phyloP scores from a whole-genome alignment of 2,888 invertebrate species.

The Boloria euphrosyne region DNA sequence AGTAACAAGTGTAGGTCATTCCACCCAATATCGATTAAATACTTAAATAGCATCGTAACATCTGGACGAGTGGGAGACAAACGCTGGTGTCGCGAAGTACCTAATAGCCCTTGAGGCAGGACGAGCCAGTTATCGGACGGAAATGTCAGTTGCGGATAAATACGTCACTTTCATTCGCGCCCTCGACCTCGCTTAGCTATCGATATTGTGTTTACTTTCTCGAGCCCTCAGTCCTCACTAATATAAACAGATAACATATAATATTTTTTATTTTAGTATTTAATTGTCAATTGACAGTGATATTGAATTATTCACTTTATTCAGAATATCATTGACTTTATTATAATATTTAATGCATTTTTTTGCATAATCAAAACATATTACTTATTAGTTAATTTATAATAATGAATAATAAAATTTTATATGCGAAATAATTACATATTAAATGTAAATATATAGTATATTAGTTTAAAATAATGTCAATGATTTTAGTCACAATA shows the following conservation, averaged over 20 bases:
- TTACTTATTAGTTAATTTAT: too few relatives aligned
- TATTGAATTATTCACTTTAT: too few relatives aligned
- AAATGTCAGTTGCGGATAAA: slow-evolving; percentile 69
- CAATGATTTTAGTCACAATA: background rate
- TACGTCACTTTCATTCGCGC: slow-evolving; percentile 40
- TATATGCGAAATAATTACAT: too few relatives aligned
- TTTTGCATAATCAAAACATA: too few relatives aligned
- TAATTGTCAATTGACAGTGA: too few relatives aligned
- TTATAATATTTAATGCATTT: too few relatives aligned
- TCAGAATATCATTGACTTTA: too few relatives aligned
- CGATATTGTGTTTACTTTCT: slow-evolving; percentile 18
- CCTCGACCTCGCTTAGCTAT: slow-evolving; percentile 30
- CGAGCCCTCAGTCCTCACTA: background rate
- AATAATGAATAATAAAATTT: too few relatives aligned
- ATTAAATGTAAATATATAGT: too few relatives aligned
- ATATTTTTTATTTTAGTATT: background rate
- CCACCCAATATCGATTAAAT: slow-evolving; percentile 46
- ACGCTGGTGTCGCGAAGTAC: slow-evolving; percentile 40
- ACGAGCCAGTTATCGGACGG: slow-evolving; percentile 65
- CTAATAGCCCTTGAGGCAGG: slow-evolving; percentile 49
- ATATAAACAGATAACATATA: background rate
- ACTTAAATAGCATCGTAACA: slow-evolving; percentile 39
- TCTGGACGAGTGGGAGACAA: slow-evolving; percentile 39
- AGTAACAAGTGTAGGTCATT: slow-evolving; percentile 40
- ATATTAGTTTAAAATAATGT: too few relatives aligned